Percentiles rank a stretch among this genome's conserved stretches.
Evolutionary conservation across 2,888 invertebrate genomes (phyloP).

Genomic region (Eupithecia dodoneata): DNA sequence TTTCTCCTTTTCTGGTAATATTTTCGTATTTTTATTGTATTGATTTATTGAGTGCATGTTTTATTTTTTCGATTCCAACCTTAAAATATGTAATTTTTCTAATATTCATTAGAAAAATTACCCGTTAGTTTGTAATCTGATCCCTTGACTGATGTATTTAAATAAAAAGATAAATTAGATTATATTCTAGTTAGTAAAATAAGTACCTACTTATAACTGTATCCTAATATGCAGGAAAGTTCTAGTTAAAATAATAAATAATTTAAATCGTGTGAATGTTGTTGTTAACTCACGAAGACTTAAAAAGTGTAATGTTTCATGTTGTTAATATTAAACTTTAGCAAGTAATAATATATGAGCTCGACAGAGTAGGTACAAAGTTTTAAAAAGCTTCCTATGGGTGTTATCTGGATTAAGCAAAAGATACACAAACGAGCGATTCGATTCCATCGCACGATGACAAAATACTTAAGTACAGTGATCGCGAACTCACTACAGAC

Average conservation of each 20-base stretch:
- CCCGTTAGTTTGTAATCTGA: neutral
- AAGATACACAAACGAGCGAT: neutral
- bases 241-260: neutral
- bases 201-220: neutral
- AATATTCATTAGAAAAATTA: neutral
- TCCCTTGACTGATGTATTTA: slow-evolving; percentile 16
- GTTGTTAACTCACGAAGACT: neutral
- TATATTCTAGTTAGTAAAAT: neutral
- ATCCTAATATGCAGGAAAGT: neutral
- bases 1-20: neutral
- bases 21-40: no score
- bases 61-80: neutral
- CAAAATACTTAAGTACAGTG: no score
- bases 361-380: neutral
- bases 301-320: neutral
- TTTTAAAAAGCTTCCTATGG: neutral
- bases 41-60: neutral
- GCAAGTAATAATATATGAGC: neutral
- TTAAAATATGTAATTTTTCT: neutral
- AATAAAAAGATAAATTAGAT: neutral
- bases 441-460: neutral
- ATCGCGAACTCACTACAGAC: no score
- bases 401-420: neutral
- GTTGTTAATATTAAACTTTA: neutral
- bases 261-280: neutral